Percentiles rank a stretch among this genome's conserved stretches.
Conservation (phyloP, 2,113 vertebrate species). For the Colossoma macropomum region DNA sequence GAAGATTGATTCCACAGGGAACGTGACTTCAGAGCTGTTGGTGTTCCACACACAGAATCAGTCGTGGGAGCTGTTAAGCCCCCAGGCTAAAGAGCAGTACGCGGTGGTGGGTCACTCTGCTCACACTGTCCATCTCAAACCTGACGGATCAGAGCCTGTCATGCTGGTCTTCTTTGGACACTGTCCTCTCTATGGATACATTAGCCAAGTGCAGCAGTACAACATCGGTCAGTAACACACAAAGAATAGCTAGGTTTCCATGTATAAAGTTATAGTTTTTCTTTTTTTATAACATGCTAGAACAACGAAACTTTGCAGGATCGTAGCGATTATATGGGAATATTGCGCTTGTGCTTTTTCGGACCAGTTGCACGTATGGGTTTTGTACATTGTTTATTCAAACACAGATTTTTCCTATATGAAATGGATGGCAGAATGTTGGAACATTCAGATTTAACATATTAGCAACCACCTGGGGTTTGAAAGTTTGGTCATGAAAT, state of each 20-base stretch:
- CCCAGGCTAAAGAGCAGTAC: constrained; percentile 87
- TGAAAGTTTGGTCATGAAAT: too few species aligned
- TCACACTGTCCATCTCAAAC: constrained; percentile 81
- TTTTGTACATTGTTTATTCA: too few species aligned
- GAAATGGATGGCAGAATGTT: too few species aligned
- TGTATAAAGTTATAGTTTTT: not conserved
- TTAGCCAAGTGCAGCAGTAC: constrained; percentile 94
- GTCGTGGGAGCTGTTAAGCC: constrained; percentile 81
- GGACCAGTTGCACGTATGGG: too few species aligned
- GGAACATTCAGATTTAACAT: too few species aligned
- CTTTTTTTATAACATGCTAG: not conserved
- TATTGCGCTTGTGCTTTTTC: too few species aligned
- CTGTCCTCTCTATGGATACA: constrained; percentile 94
- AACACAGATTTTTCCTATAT: too few species aligned
- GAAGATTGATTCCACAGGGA: constrained; percentile 92
- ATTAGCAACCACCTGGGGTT: too few species aligned
- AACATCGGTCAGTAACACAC: constrained; percentile 82
- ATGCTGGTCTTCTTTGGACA: constrained; percentile 97
- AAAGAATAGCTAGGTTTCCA: not conserved
- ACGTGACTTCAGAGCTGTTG: constrained; percentile 93
- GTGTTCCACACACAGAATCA: constrained; percentile 88
- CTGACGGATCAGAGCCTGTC: constrained; percentile 68
- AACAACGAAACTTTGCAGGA: too few species aligned
- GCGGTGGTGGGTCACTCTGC: constrained; percentile 96
- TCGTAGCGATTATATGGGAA: too few species aligned